Evolutionary conservation across 2,113 vertebrate genomes (phyloP), one percentile per base, ranked within the genome.

Genomic region (Galbula dea): DNA sequence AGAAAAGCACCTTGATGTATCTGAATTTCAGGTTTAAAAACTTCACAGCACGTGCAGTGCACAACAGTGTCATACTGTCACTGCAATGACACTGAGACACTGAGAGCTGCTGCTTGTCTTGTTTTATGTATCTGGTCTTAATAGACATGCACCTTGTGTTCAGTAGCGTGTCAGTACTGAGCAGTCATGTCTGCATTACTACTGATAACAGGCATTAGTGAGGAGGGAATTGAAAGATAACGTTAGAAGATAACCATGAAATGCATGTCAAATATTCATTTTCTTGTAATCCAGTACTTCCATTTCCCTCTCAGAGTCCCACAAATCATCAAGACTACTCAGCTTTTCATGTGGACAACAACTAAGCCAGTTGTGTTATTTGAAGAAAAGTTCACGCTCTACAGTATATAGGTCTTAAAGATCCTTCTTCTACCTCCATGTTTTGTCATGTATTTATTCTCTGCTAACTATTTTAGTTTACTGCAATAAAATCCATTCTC

Each of bases 401-500:
- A 5, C 1, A 1, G 27, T 22, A 18, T 23, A 23, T 2, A 68
- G 45, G 22, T 52, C 74, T 74, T 62, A n/a, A 52, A 85, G 66
- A 77, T 62, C 81, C 54, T 63, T 82, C 68, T 76, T 54, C 67
- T 36, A 21, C 75, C 45, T 86, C 67, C 49, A 63, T 61, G n/a
- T 63, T 94, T 71, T 37, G 51, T 20, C 63, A 34, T 62, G 23
- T 83, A 85, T 91, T 94, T 76, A 57, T 92, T 89, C 71, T 45
- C 36, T 52, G 75, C 59, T 74, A 88, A 62, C 72, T 74, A 66
- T 30, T 77, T 76, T n/a, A 83, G 72, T 81, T 92, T 76, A 58
- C 67, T 59, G 68, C 72, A 88, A 71, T 79, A 88, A 95, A 92
- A 87, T 51, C n/a, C 73, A 39, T 90, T 94, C 71, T 89, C 89